Evolutionary conservation across 2,113 vertebrate genomes (phyloP).

Genomic region (Lepisosteus osseus): DNA sequence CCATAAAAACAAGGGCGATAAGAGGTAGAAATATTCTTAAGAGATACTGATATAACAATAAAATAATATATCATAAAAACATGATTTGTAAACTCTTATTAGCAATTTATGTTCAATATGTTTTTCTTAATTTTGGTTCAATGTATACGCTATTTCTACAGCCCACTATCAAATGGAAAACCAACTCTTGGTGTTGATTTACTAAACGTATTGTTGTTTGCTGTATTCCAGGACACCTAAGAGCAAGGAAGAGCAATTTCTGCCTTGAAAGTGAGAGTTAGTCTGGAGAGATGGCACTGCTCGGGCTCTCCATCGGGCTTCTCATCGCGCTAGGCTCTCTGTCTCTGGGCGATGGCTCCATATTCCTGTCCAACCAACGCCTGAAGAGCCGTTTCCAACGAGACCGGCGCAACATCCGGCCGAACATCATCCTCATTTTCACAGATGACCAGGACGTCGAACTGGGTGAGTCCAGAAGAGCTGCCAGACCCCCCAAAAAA

Average conservation of each 20-base stretch:
- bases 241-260: conserved; percentile 19
- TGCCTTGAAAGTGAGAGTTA: conserved; percentile 35
- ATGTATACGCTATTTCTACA: no score
- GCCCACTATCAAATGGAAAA: no score
- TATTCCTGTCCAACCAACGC: conserved; percentile 76
- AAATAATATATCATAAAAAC: no score
- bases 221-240: conserved; percentile 30
- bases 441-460: conserved; percentile 95
- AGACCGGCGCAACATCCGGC: conserved; percentile 91
- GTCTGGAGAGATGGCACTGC: conserved; percentile 47
- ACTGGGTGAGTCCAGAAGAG: conserved; percentile 71
- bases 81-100: no score
- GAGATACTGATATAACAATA: no score
- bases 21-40: no score
- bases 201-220: background rate
- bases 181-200: background rate
- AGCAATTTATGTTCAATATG: no score
- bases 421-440: conserved; percentile 94
- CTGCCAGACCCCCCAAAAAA: no score
- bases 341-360: conserved; percentile 63
- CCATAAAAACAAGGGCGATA: no score
- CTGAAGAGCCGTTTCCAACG: conserved; percentile 88
- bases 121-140: no score
- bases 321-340: conserved; percentile 60
- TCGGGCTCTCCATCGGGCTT: conserved; percentile 61